Evolutionary conservation across 2,113 vertebrate species (phyloP).

Genomic region (Hemicordylus capensis): DNA sequence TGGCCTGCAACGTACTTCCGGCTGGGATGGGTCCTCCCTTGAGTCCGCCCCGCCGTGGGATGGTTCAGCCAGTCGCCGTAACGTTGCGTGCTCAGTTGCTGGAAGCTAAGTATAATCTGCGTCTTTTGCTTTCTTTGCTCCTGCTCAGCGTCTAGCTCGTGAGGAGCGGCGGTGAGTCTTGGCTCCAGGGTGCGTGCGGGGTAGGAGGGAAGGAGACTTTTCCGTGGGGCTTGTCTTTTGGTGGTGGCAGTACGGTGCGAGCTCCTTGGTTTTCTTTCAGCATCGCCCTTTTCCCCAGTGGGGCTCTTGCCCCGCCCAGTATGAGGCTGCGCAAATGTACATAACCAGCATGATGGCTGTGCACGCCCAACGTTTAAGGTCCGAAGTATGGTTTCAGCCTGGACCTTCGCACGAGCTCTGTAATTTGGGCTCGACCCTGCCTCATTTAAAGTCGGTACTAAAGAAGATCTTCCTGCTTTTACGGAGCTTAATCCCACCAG

Average conservation of each 20-base stretch:
- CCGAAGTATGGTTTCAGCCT: background rate
- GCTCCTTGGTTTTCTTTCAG: background rate
- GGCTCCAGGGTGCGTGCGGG: too few relatives aligned
- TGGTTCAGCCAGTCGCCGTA: too few relatives aligned
- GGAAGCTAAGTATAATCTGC: too few relatives aligned
- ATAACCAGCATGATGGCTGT: too few relatives aligned
- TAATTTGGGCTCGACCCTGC: too few relatives aligned
- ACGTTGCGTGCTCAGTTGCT: too few relatives aligned
- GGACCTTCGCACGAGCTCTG: background rate
- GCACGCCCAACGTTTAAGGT: too few relatives aligned
- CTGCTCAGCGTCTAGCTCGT: background rate
- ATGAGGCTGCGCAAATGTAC: too few relatives aligned
- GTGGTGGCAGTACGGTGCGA: too few relatives aligned
- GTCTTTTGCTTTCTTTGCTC: background rate
- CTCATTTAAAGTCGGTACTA: background rate
- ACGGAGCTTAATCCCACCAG: background rate
- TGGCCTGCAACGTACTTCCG: too few relatives aligned
- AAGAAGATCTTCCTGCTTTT: background rate
- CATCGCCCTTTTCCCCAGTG: background rate
- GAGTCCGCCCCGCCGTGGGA: background rate
- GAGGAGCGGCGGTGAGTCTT: background rate
- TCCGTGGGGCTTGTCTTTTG: background rate
- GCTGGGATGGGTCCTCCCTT: background rate
- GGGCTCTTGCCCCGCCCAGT: too few relatives aligned
- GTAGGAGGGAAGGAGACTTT: background rate